phyloP scores from a whole-genome alignment of 2,797 vertebrate species.

The Oreortyx pictus region DNA sequence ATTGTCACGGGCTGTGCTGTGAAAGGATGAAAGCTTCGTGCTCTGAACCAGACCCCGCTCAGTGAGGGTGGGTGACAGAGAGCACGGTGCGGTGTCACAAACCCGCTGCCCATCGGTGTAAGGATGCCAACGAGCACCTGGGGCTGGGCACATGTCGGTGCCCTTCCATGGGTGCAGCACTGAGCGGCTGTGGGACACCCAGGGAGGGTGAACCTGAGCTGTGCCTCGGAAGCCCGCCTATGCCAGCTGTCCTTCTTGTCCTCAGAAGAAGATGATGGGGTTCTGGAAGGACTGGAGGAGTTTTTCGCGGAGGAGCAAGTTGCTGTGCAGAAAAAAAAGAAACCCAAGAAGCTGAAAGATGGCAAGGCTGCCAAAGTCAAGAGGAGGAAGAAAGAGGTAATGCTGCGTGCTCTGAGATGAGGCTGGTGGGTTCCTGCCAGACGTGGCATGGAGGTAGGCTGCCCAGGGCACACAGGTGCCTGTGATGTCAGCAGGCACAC shows the following conservation, averaged over 20 bases:
- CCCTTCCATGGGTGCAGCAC: background rate
- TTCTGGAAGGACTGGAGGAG: slow-evolving; percentile 87
- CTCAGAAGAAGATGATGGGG: slow-evolving; percentile 89
- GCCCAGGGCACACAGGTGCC: accelerated
- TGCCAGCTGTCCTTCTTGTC: background rate
- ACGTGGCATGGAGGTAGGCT: accelerated
- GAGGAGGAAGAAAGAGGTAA: slow-evolving; percentile 95
- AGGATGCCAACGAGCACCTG: accelerated
- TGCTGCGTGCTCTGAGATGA: accelerated
- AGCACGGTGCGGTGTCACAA: accelerated
- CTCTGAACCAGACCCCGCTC: background rate
- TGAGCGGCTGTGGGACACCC: accelerated
- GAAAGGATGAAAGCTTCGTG: background rate
- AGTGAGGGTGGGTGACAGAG: background rate
- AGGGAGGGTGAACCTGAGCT: accelerated
- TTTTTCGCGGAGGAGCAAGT: slow-evolving; percentile 89
- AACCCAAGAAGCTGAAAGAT: slow-evolving; percentile 92
- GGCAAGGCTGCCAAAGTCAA: slow-evolving; percentile 89
- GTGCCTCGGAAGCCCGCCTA: accelerated
- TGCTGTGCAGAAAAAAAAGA: slow-evolving; percentile 88
- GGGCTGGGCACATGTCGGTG: accelerated
- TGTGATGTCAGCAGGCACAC: background rate
- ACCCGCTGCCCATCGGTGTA: accelerated
- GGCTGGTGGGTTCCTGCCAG: background rate
- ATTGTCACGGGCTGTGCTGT: too few relatives aligned